Conservation (phyloP, 2,888 invertebrate genomes). For the Drosophila longiperda region DNA sequence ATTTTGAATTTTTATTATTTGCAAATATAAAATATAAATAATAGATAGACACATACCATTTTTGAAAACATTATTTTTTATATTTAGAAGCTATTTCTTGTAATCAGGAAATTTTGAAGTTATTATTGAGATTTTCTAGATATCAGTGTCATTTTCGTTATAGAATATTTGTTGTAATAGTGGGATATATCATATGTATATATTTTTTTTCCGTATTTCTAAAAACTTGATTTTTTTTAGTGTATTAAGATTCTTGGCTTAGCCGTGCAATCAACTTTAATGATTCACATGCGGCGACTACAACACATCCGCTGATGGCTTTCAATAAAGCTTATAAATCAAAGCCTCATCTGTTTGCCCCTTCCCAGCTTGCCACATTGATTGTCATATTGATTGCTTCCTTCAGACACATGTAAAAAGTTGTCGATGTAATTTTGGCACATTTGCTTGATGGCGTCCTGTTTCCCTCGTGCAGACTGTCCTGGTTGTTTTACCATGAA, state of each 20-base stretch:
- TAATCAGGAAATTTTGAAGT: not conserved
- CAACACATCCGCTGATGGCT: slow-evolving; percentile 48
- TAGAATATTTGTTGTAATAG: not conserved
- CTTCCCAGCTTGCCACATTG: not conserved
- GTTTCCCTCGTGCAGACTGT: not conserved
- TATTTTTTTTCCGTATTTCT: not conserved
- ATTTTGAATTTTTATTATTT: too few species aligned
- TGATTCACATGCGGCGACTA: slow-evolving; percentile 33
- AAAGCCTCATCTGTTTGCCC: slow-evolving; percentile 29
- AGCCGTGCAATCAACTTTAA: slow-evolving; percentile 56
- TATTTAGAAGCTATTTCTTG: not conserved
- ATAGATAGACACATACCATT: too few species aligned
- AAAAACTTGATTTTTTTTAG: not conserved
- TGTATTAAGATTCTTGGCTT: slow-evolving; percentile 4
- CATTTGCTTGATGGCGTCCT: slow-evolving; percentile 42
- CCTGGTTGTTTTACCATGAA: slow-evolving; percentile 24
- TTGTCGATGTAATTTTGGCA: slow-evolving; percentile 53
- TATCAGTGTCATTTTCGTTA: not conserved
- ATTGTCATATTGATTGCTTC: slow-evolving; percentile 56
- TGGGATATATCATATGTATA: too few species aligned
- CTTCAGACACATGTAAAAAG: slow-evolving; percentile 47
- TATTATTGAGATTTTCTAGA: not conserved
- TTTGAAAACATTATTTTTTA: too few species aligned
- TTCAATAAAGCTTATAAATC: slow-evolving; percentile 62
- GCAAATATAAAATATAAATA: too few species aligned